Conservation (phyloP, 2,797 vertebrate species). For the Phrynocephalus vlangalii region DNA sequence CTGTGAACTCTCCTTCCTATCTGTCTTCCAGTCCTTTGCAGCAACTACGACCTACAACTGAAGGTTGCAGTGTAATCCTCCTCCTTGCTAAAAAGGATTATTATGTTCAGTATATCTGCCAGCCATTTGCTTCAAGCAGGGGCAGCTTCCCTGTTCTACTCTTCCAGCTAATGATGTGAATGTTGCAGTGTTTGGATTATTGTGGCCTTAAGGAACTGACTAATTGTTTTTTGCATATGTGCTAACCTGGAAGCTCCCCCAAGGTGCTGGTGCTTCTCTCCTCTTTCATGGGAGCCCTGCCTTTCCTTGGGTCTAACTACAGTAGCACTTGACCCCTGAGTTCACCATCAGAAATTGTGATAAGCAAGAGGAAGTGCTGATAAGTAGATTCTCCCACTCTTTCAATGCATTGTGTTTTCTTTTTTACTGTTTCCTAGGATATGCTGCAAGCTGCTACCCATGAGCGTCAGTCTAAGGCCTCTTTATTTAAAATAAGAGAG, state of each 20-base stretch:
- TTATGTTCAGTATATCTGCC: too few species aligned
- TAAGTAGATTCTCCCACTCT: not conserved
- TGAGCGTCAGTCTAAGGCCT: slow-evolving; percentile 89
- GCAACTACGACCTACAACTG: not conserved
- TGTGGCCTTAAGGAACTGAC: too few species aligned
- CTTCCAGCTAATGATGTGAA: too few species aligned
- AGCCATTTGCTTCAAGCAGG: too few species aligned
- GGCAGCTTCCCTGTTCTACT: not conserved
- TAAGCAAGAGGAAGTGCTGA: not conserved
- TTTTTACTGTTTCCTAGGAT: slow-evolving; percentile 80
- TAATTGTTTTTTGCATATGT: too few species aligned
- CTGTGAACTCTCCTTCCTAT: not conserved
- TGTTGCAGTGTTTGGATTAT: too few species aligned
- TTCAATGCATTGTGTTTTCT: not conserved
- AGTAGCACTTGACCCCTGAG: not conserved
- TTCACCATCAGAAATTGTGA: not conserved
- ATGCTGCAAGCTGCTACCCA: slow-evolving; percentile 91
- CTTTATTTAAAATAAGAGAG: slow-evolving; percentile 86
- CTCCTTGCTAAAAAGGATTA: too few species aligned
- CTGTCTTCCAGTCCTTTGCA: not conserved
- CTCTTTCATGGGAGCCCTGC: not conserved
- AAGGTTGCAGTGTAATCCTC: too few species aligned
- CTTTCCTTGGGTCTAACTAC: not conserved
- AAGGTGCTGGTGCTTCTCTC: not conserved
- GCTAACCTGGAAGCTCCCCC: too few species aligned